Base-by-base conservation (phyloP, 2,888 invertebrate species). In the Drosophila histrio region DNA sequence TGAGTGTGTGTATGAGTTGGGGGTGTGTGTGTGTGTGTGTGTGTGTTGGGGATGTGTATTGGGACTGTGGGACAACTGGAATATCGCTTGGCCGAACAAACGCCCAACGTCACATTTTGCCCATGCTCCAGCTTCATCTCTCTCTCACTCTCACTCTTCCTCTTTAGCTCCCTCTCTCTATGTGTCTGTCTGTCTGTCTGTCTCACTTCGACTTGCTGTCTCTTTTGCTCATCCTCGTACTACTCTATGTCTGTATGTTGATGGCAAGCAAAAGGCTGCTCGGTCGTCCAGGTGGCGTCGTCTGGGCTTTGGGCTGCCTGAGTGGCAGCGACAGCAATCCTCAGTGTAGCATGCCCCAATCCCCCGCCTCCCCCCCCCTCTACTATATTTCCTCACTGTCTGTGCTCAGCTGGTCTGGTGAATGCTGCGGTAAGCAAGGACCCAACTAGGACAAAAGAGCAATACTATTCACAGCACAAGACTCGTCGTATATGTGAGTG, bases 361-460 rank as follows among this genome's bases (percentile, higher is more conserved):
- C 8, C 22, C 22, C 1, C 9, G 4, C 1, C 3, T n/a, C 0
- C 17, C 1, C 26, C 8, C 11, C 1, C 4, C 1, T 2, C 1
- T 15, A 2, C 13, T 13, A 32, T 9, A 9, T n/a, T n/a, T n/a
- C 30, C 13, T 13, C 26, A 28, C 44, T 54, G 64, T 50, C 60
- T 64, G 50, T 58, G 64, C 73, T 72, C 53, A 58, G 72, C 68
- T 72, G 60, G 72, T 57, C 60, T 50, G 52, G 67, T 70, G 60
- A 66, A 60, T 70, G 66, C 65, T 80, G 76, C 54, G 86, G 87
- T 79, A 75, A 74, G 85, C 84, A 74, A 81, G 79, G 69, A 80
- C 59, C 80, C 82, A 87, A 80, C 80, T 77, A 85, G 89, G 86
- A 87, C 87, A 88, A 88, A 87, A 82, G 85, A 79, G 83, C 86